Conservation (phyloP, 2,797 vertebrate genomes). For the Nannoperca australis region DNA sequence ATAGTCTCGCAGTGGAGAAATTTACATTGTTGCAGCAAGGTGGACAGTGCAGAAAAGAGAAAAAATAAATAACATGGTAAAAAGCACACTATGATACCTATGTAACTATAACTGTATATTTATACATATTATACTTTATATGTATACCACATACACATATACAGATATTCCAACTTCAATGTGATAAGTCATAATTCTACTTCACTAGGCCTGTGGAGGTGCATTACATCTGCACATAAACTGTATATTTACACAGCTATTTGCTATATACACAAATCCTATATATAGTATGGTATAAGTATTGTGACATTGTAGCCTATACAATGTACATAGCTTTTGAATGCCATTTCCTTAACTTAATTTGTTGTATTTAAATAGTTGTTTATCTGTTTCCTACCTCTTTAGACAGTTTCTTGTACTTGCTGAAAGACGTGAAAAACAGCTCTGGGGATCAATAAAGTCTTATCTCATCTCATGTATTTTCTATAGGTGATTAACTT, state of each 20-base stretch:
- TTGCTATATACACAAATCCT: not conserved
- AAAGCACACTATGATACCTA: not conserved
- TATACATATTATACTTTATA: too few species aligned
- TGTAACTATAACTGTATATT: not conserved
- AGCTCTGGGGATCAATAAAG: not conserved
- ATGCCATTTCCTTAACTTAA: not conserved
- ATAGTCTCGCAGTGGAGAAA: too few species aligned
- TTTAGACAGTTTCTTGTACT: not conserved
- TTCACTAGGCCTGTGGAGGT: not conserved
- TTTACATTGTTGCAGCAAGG: too few species aligned
- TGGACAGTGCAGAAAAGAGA: too few species aligned
- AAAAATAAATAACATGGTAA: too few species aligned
- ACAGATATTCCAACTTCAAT: not conserved
- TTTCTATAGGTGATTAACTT: not conserved
- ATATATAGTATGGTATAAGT: not conserved
- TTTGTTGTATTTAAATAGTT: not conserved
- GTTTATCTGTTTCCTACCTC: not conserved
- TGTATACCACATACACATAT: not conserved
- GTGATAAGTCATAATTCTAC: not conserved
- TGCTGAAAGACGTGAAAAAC: not conserved
- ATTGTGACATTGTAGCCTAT: not conserved
- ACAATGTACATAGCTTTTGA: not conserved
- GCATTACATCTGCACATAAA: not conserved
- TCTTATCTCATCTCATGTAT: not conserved
- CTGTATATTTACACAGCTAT: not conserved